Base-by-base conservation (phyloP, 2,888 invertebrate species). In the Drosophila kokeensis region DNA sequence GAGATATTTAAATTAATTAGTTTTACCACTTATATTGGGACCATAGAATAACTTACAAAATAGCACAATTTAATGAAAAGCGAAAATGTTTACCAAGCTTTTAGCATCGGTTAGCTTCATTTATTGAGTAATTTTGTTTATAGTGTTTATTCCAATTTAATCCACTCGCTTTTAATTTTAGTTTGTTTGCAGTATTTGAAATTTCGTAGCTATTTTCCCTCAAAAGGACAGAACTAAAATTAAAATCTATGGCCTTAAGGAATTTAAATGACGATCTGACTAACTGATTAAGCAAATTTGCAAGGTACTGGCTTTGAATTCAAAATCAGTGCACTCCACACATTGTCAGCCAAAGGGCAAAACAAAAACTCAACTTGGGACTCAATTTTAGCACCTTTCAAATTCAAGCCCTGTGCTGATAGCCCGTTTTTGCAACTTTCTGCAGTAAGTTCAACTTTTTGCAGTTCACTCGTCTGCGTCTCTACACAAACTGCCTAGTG, bases 281-380 rank as follows among this genome's bases (percentile, higher is more conserved):
- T 42, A 53, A 32, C 27, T 49, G 32, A 36, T 24, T 45, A 18
- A 48, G 6, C 59, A 55, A 38, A 15, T 65, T 27, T 32, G 38
- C 57, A 32, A 73, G 30, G 27, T 36, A 34, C 34, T 52, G 30
- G 52, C 32, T 66, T 59, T 69, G 64, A 69, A 79, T 69, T 69
- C 32, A 57, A 73, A 82, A 81, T 73, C 61, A 69, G 21, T 48
- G 21, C 54, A 61, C 53, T 64, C 45, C 50, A 66, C 62, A 76
- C 40, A 42, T 67, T 65, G 65, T 55, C 69, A 69, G 61, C 59
- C 69, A 38, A 24, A 52, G 30, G 21, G 6, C 24, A 38, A 6
- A 32, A 30, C 40, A 18, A 59, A 42, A 49, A 40, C 36, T 53
- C 40, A 42, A 60, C 42, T 59, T 36, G 45, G 34, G n/a, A 63